phyloP scores from a whole-genome alignment of 2,113 vertebrate species.

The Sarotherodon lohbergeri region DNA sequence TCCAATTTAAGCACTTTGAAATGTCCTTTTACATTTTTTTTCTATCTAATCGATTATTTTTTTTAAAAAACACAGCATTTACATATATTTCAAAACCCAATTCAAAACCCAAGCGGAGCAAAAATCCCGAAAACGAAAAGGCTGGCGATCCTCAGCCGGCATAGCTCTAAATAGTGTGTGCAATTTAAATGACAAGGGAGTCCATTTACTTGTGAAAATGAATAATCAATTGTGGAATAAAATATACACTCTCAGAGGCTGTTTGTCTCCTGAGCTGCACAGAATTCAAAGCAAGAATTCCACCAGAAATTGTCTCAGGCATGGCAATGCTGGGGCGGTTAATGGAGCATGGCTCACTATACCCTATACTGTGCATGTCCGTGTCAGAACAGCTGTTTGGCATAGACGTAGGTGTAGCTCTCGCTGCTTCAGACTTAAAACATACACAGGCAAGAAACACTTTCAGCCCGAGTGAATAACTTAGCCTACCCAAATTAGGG shows the following conservation, averaged over 20 bases:
- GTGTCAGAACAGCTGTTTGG: neutral
- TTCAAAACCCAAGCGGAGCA: neutral
- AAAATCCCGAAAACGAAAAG: too few species aligned
- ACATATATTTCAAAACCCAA: neutral
- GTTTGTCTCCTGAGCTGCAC: neutral
- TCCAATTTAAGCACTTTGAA: neutral
- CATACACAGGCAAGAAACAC: neutral
- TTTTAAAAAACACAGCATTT: neutral
- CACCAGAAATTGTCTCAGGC: neutral
- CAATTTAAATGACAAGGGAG: neutral
- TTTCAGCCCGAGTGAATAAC: neutral
- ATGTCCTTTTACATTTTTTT: neutral
- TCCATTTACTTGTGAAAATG: neutral
- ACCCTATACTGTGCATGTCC: neutral
- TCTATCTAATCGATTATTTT: neutral
- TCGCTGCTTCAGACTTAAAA: neutral
- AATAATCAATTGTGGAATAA: neutral
- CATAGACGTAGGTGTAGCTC: neutral
- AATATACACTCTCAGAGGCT: neutral
- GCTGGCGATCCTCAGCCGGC: too few species aligned
- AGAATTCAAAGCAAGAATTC: neutral
- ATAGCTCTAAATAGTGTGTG: neutral
- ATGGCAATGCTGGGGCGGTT: neutral
- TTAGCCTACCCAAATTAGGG: neutral
- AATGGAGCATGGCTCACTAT: neutral